Evolutionary conservation across 2,888 invertebrate species (phyloP).

Genomic region (Epirrita christyi): DNA sequence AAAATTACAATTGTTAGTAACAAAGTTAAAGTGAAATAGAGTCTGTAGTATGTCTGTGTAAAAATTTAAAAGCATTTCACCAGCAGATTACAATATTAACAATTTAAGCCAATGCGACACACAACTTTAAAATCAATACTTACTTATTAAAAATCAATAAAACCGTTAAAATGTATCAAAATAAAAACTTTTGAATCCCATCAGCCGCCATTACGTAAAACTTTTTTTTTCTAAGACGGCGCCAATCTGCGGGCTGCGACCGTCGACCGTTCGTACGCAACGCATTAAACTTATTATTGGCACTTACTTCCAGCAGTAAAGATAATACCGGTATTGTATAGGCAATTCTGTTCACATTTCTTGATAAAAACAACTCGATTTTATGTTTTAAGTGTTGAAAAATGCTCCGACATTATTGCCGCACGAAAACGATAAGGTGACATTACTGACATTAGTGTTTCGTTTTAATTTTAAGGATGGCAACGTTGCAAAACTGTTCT

Average conservation of each 20-base stretch:
- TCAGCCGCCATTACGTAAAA: constrained; percentile 50
- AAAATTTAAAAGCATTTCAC: not conserved
- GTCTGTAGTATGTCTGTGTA: not conserved
- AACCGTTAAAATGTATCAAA: constrained; percentile 29
- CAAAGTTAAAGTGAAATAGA: too few species aligned
- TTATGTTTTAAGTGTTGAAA: constrained; percentile 74
- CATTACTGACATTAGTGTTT: constrained; percentile 47
- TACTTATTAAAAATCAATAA: constrained; percentile 23
- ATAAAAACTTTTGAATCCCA: constrained; percentile 40
- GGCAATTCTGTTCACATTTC: constrained; percentile 72
- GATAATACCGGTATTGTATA: constrained; percentile 76
- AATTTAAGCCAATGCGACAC: constrained; percentile 1
- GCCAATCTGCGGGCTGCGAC: constrained; percentile 61
- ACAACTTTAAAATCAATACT: not conserved
- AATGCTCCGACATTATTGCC: constrained; percentile 63
- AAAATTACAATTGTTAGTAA: too few species aligned
- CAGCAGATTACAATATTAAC: not conserved
- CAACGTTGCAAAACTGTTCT: constrained; percentile 51
- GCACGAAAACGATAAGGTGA: constrained; percentile 63
- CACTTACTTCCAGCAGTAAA: constrained; percentile 74
- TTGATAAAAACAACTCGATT: constrained; percentile 72
- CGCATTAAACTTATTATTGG: constrained; percentile 77
- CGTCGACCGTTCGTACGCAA: constrained; percentile 43
- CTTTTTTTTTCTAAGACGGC: constrained; percentile 62
- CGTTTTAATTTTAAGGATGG: constrained; percentile 61